Base-by-base conservation (phyloP, 2,113 vertebrate genomes). In the Ictalurus punctatus region DNA sequence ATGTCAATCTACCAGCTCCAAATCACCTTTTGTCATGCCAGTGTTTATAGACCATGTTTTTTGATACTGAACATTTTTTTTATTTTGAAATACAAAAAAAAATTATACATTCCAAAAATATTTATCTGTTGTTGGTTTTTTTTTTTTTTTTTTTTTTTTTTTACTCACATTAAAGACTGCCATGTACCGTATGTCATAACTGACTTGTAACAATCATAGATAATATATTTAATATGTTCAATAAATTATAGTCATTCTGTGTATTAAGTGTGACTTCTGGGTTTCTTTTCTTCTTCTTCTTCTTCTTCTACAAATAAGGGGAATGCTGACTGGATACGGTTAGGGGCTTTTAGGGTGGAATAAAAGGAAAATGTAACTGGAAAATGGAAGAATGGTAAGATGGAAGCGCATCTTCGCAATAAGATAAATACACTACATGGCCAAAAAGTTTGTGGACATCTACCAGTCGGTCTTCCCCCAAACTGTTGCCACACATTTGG, bases 141-240 rank as follows among this genome's bases (percentile, higher is more conserved):
- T 89, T 89, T 90, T 0, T 93, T 92, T 88, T 4, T 94, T 93
- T 71, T 90, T 89, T 89, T 90, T 4, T 93, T 92, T 61, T 48
- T 37, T 88, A 73, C 86, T 88, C 74, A 88, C 83, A 85, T 87
- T 90, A 95, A 95, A 94, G 91, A 92, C 93, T 95, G 94, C 95
- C 96, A 95, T 95, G 93, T 95, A 93, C 95, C 90, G 92, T 95
- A 88, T 89, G 94, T 96, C 89, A 96, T 96, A 95, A 96, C 95
- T 96, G 96, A 96, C 96, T 95, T 96, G 95, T 96, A 96, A 96
- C 95, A 96, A 96, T 96, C 94, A 96, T 96, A 96, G 95, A 96
- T 96, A 96, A 96, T 96, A 96, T 96, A 96, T 96, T 96, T 95
- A 96, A 96, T 95, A 96, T 95, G 94, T 93, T 94, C 93, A 96